These are phyloP conservation scores for Epinephelus cyanopodus DNA, from an alignment of 2,113 vertebrate genomes.

Conservation along the genomic window DNA sequence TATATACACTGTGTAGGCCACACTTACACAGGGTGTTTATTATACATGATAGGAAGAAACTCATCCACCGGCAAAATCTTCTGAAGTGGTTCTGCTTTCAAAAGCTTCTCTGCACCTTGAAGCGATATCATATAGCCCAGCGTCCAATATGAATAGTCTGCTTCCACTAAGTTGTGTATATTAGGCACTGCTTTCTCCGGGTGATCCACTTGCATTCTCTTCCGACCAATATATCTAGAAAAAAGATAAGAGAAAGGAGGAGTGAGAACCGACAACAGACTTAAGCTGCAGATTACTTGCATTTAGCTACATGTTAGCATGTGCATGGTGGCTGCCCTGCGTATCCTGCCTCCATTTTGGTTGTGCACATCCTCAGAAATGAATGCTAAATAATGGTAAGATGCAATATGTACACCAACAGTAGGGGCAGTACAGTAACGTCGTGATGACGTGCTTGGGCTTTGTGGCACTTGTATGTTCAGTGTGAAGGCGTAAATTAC, in stretches of 20 bases:
- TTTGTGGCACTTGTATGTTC: too few relatives aligned
- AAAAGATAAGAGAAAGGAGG: not conserved
- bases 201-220: constrained; percentile 94
- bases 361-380: too few relatives aligned
- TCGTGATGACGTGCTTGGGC: too few relatives aligned
- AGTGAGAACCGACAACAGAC: not conserved
- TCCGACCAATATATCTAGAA: constrained; percentile 92
- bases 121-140: constrained; percentile 92
- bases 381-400: too few relatives aligned
- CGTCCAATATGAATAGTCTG: constrained; percentile 96
- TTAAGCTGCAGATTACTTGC: too few relatives aligned
- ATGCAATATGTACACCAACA: too few relatives aligned
- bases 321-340: too few relatives aligned
- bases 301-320: too few relatives aligned
- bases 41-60: constrained; percentile 94
- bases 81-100: constrained; percentile 87
- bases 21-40: constrained; percentile 94
- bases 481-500: too few relatives aligned
- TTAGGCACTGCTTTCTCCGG: constrained; percentile 90
- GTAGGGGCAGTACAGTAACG: too few relatives aligned
- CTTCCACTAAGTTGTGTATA: constrained; percentile 91
- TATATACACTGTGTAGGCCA: not conserved
- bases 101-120: constrained; percentile 90
- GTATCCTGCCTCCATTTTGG: too few relatives aligned
- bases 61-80: constrained; percentile 93